Evolutionary conservation across 2,888 invertebrate species (phyloP).

Genomic region (Gymnosoma rotundatum): DNA sequence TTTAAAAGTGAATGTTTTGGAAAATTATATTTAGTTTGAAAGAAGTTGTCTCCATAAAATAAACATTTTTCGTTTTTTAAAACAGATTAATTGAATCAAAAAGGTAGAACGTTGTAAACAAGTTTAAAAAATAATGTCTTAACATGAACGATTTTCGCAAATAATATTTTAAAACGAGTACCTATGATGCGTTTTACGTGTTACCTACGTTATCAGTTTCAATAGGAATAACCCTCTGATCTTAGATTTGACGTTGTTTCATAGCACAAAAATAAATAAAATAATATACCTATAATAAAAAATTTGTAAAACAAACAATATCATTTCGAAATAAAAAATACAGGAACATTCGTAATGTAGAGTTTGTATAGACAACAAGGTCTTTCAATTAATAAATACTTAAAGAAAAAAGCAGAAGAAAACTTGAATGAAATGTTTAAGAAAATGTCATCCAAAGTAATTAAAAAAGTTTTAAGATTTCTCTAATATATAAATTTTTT

Average conservation of each 20-base stretch:
- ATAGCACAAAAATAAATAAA: background rate
- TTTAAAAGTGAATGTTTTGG: no score
- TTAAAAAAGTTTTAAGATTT: background rate
- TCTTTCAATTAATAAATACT: background rate
- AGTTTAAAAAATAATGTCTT: background rate
- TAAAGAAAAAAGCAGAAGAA: background rate
- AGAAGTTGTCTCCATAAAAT: background rate
- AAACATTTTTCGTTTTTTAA: background rate
- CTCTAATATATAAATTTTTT: background rate
- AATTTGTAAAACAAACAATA: constrained; percentile 34
- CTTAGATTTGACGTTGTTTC: constrained; percentile 37
- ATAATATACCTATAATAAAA: constrained; percentile 2
- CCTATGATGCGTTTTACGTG: constrained; percentile 3
- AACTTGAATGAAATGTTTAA: constrained; percentile 16
- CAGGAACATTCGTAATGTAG: constrained; percentile 28
- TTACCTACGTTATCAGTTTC: constrained; percentile 47
- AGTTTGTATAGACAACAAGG: constrained; percentile 14
- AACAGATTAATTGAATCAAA: no score
- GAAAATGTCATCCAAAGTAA: constrained; percentile 30
- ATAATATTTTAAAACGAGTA: background rate
- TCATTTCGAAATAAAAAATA: constrained; percentile 29
- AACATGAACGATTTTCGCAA: no score
- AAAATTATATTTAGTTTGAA: background rate
- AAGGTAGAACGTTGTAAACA: background rate
- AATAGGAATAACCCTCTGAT: constrained; percentile 55